phyloP scores from a whole-genome alignment of 2,888 invertebrate genomes.

The Yponomeuta malinellus region DNA sequence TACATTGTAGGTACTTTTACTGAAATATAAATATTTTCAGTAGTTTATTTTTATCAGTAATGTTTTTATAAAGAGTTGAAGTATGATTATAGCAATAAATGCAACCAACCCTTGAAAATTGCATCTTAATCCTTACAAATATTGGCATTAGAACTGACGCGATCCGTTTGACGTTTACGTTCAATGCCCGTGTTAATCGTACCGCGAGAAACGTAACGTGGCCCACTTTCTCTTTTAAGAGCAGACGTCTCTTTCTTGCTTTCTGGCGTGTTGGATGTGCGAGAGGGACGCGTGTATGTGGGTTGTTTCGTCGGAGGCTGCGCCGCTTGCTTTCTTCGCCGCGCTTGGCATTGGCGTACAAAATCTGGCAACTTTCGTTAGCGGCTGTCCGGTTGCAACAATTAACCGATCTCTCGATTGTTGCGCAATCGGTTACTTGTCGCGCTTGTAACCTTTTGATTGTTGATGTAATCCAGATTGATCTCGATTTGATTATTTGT shows the following conservation, averaged over 20 bases:
- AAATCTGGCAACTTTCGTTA: constrained; percentile 75
- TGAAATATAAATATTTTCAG: too few relatives aligned
- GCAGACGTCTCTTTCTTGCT: constrained; percentile 58
- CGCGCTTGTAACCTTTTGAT: constrained; percentile 37
- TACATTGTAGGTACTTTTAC: too few relatives aligned
- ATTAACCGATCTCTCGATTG: constrained; percentile 48
- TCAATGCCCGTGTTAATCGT: constrained; percentile 72
- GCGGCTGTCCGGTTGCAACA: constrained; percentile 37
- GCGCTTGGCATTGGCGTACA: constrained; percentile 71
- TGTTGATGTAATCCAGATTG: background rate
- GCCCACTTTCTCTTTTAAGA: constrained; percentile 76
- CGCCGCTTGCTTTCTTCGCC: constrained; percentile 69
- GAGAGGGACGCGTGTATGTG: constrained; percentile 56
- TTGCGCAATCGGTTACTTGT: constrained; percentile 50
- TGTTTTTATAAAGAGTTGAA: too few relatives aligned
- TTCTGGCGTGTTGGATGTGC: constrained; percentile 30
- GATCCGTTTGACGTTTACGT: constrained; percentile 64
- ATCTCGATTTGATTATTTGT: background rate
- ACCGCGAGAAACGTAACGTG: constrained; percentile 72
- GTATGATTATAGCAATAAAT: too few relatives aligned
- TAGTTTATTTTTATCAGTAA: too few relatives aligned
- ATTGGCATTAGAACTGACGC: constrained; percentile 29
- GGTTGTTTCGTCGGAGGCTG: constrained; percentile 53
- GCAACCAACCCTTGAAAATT: background rate
- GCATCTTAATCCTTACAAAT: constrained; percentile 5